Base-by-base conservation (phyloP, 1,140 invertebrate genomes). In the Neodiprion virginianus region DNA sequence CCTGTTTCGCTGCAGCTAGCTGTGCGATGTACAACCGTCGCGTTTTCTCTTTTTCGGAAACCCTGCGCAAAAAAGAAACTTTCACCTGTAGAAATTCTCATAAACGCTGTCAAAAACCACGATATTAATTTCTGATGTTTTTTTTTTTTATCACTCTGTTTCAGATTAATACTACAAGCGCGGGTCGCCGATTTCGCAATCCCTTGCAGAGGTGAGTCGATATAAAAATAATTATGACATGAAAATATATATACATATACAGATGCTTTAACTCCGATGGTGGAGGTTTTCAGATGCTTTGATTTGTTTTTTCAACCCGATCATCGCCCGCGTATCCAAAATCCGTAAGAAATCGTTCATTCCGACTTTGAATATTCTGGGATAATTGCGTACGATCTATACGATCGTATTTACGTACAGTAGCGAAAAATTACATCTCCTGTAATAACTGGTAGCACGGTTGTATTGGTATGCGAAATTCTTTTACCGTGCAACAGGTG, bases 161-260 rank as follows among this genome's bases (percentile, higher is more conserved):
- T 48, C 79, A 84, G 84, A 84, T 85, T 81, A 84, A 76, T 66
- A 65, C 76, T 77, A 74, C 48, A 76, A 78, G 76, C 79, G 77
- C 73, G 78, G 78, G 79, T 76, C 80, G 81, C 77, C 75, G 48
- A 68, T 68, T 79, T 71, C 73, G 68, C 71, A 69, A 76, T 69
- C 77, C 76, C 70, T 76, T 73, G 72, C 78, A 78, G 79, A 82
- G 82, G 84, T 85, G 77, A 85, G 84, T 80, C 8, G 53, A 61
- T 40, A 40, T 5, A 5, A 40, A 40, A 40, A 40, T 8, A 14
- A 61, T 61, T 61, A 61, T 61, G 53, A 61, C 8, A 61, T 14
- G 53, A 61, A 61, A 61, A 12, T 40, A 4, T 40, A 4, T 40
- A 3, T 40, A 40, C 28, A 40, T n/a, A n/a, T 61, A 12, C 1